Evolutionary conservation across 1,140 invertebrate genomes (phyloP).

Genomic region (Drosophila ogumai): DNA sequence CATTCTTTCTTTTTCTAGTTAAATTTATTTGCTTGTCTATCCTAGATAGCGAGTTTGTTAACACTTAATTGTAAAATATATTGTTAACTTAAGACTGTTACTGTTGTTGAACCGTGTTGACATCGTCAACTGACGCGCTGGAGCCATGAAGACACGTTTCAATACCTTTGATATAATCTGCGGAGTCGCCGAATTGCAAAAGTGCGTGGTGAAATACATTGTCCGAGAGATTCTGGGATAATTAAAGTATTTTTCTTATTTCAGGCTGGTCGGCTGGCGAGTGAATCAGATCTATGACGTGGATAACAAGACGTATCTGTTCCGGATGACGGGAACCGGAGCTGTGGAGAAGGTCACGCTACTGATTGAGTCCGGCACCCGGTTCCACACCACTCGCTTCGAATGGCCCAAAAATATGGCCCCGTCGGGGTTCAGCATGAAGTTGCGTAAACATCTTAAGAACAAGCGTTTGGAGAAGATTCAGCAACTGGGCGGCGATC

Average conservation of each 20-base stretch:
- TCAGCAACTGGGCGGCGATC: constrained; percentile 93
- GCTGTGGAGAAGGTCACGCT: constrained; percentile 93
- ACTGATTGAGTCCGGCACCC: constrained; percentile 96
- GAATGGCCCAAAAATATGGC: constrained; percentile 99
- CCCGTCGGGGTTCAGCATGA: constrained; percentile 99
- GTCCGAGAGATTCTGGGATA: neutral
- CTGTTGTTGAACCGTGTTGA: constrained; percentile 8
- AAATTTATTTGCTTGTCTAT: constrained; percentile 13
- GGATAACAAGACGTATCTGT: constrained; percentile 98
- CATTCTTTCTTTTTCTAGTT: neutral
- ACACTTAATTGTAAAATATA: constrained; percentile 6
- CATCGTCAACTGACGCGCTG: constrained; percentile 2
- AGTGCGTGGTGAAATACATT: constrained; percentile 85
- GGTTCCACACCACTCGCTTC: constrained; percentile 97
- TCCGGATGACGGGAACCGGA: constrained; percentile 92
- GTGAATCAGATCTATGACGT: constrained; percentile 99
- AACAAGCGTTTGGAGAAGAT: constrained; percentile 97
- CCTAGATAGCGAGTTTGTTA: constrained; percentile 17
- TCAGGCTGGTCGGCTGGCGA: constrained; percentile 94
- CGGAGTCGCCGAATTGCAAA: constrained; percentile 93
- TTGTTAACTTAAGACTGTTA: neutral
- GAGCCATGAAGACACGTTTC: constrained; percentile 94
- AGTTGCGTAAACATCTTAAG: constrained; percentile 98
- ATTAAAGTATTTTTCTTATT: constrained; percentile 35
- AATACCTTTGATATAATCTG: constrained; percentile 96